A percentile compares a stretch with the other conserved stretches of the same genome.
Evolutionary conservation across 2,113 vertebrate species (phyloP).

Genomic region (Odobenus rosmarus): DNA sequence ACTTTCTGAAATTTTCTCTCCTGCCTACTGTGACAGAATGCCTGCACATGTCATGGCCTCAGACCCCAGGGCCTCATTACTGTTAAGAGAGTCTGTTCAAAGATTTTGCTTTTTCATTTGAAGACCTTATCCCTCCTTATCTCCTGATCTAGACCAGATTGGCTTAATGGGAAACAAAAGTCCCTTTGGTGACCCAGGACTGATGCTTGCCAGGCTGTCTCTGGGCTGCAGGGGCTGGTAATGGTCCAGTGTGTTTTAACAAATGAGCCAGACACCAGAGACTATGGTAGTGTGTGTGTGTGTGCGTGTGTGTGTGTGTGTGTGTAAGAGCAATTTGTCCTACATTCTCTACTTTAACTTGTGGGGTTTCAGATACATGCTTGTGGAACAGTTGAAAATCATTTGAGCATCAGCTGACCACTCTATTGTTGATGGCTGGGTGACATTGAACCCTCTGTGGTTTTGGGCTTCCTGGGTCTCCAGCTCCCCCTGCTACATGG

Average conservation of each 20-base stretch:
- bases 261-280: slow-evolving; percentile 66
- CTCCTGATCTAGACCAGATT: slow-evolving; percentile 86
- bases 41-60: not conserved
- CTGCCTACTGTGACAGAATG: not conserved
- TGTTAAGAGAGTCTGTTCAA: slow-evolving; percentile 80
- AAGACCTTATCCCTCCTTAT: slow-evolving; percentile 84
- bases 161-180: slow-evolving; percentile 87
- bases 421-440: not conserved
- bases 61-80: slow-evolving; percentile 59
- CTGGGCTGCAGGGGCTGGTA: slow-evolving; percentile 76
- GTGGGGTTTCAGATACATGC: slow-evolving; percentile 52
- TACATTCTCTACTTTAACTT: slow-evolving; percentile 41
- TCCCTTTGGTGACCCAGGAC: slow-evolving; percentile 78
- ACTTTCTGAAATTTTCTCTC: not conserved
- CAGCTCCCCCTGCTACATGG: not conserved
- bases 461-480: not conserved
- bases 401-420: not conserved
- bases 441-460: not conserved
- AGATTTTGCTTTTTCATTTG: slow-evolving; percentile 83
- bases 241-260: slow-evolving; percentile 72
- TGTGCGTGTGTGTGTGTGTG: not conserved
- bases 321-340: slow-evolving; percentile 61
- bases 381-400: slow-evolving; percentile 53
- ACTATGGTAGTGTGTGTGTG: not conserved
- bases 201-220: slow-evolving; percentile 79